Percentiles rank a stretch among this genome's conserved stretches.
phyloP scores from a whole-genome alignment of 2,113 vertebrate species.

The Chascanopsetta lugubris region DNA sequence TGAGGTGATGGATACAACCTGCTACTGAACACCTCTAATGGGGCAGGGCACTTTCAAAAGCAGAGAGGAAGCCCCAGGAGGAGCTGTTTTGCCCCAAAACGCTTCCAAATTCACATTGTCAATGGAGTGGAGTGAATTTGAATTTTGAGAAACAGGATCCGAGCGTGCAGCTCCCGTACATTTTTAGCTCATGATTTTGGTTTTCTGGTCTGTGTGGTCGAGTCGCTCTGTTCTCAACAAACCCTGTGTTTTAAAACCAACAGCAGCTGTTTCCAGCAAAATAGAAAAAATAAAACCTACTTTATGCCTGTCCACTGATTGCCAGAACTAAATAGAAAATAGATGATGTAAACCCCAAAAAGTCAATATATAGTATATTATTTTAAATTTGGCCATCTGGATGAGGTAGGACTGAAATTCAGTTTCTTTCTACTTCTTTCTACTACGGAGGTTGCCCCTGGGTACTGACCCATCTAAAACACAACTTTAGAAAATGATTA shows the following conservation, averaged over 20 bases:
- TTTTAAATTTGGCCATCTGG: no score
- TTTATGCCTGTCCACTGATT: neutral
- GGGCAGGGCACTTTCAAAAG: conserved; percentile 37
- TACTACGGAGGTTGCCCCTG: no score
- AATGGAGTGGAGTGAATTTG: neutral
- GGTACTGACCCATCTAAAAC: conserved; percentile 27
- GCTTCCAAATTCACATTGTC: conserved; percentile 3
- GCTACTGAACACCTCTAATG: no score
- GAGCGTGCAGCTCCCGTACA: neutral
- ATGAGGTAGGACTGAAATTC: no score
- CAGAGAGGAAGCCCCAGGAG: neutral
- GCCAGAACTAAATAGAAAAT: neutral
- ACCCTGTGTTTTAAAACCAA: conserved; percentile 7
- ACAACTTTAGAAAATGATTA: conserved; percentile 26
- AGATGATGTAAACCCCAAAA: neutral
- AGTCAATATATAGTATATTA: neutral
- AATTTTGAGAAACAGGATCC: neutral
- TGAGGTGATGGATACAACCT: no score
- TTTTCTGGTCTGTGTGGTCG: neutral
- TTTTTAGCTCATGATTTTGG: conserved; percentile 9
- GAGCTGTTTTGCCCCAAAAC: neutral
- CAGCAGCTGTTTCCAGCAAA: conserved; percentile 6
- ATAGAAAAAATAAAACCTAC: neutral
- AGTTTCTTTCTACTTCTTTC: no score
- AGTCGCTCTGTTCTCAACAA: conserved; percentile 6